Evolutionary conservation across 2,797 vertebrate species (phyloP).

Genomic region (Danio choprae): DNA sequence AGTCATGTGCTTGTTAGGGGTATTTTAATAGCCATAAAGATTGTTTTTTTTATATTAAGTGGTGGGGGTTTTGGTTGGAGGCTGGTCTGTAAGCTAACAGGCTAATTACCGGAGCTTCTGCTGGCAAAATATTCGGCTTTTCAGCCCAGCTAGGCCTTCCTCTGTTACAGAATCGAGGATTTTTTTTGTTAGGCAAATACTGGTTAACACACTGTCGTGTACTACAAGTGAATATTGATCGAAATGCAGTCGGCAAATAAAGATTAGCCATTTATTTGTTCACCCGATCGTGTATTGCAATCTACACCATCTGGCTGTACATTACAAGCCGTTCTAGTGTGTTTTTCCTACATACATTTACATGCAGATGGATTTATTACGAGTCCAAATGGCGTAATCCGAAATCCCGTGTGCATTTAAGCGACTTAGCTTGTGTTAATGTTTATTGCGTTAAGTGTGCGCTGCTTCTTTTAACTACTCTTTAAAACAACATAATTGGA

Average conservation of each 20-base stretch:
- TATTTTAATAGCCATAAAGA: neutral
- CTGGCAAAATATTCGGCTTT: constrained; percentile 31
- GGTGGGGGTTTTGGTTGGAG: neutral
- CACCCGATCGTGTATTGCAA: neutral
- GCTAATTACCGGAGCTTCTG: constrained; percentile 37
- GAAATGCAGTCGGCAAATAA: constrained; percentile 33
- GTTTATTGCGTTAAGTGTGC: constrained; percentile 67
- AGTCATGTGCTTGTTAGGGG: neutral
- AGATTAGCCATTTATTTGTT: constrained; percentile 20
- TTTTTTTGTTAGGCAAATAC: neutral
- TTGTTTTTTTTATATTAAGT: neutral
- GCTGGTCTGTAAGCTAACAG: constrained; percentile 14
- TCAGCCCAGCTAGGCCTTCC: constrained; percentile 36
- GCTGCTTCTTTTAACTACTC: constrained; percentile 68
- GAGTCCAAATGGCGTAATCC: neutral
- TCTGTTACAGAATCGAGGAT: neutral
- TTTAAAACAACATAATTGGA: constrained; percentile 72
- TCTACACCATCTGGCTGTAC: neutral
- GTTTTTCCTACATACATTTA: neutral
- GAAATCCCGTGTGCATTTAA: constrained; percentile 23
- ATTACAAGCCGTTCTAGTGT: neutral
- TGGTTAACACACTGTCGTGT: neutral
- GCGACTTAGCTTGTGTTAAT: constrained; percentile 14
- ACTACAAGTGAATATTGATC: constrained; percentile 29
- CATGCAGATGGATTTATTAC: neutral